These are phyloP conservation scores for Periophthalmus magnuspinnatus DNA, from an alignment of 2,797 vertebrate genomes.

Conservation along the genomic window DNA sequence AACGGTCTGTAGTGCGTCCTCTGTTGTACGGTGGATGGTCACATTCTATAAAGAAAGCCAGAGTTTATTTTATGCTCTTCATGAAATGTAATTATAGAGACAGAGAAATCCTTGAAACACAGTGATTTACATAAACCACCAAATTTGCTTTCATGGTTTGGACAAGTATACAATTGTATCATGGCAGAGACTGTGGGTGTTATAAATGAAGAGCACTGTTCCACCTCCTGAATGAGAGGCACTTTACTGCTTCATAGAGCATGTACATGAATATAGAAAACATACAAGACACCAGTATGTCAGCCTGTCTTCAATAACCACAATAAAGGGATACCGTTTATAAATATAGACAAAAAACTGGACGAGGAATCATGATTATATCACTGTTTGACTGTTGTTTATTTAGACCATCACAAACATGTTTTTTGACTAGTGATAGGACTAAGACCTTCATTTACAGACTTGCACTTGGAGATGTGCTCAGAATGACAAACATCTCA, in stretches of 20 bases:
- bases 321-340: neutral
- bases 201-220: constrained; percentile 40
- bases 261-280: constrained; percentile 40
- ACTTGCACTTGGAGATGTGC: constrained; percentile 9
- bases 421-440: constrained; percentile 25
- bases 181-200: constrained; percentile 14
- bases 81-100: neutral
- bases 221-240: constrained; percentile 42
- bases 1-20: constrained; percentile 86
- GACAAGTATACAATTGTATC: neutral
- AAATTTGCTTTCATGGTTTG: constrained; percentile 1
- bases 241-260: constrained; percentile 33
- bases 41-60: constrained; percentile 82
- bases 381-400: constrained; percentile 64
- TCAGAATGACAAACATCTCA: constrained; percentile 23
- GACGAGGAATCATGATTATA: constrained; percentile 37
- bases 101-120: neutral
- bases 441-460: constrained; percentile 41
- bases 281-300: constrained; percentile 5
- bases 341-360: constrained; percentile 32
- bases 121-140: neutral
- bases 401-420: constrained; percentile 67
- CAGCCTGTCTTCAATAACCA: neutral
- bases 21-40: constrained; percentile 79
- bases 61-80: constrained; percentile 1